Percentiles rank a stretch among this genome's conserved stretches.
Evolutionary conservation across 1,140 invertebrate genomes (phyloP).

Genomic region (Eumeta japonica): DNA sequence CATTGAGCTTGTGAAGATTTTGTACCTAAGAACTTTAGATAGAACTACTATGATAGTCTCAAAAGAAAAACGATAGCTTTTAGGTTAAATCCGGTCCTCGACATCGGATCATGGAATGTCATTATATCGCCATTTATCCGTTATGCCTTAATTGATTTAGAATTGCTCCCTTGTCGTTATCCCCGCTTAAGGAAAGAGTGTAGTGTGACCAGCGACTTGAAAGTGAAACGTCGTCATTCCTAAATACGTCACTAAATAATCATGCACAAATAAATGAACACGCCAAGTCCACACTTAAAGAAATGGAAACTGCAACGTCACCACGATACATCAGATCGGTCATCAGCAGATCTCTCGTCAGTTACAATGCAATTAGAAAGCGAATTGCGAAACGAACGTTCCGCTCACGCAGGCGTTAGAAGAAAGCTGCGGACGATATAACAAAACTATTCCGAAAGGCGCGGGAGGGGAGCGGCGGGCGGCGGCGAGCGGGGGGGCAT

Average conservation of each 20-base stretch:
- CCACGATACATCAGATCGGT: constrained; percentile 24
- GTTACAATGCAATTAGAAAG: constrained; percentile 54
- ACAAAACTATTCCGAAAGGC: constrained; percentile 27
- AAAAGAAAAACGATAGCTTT: constrained; percentile 8
- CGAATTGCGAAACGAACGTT: constrained; percentile 41
- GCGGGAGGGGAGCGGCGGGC: constrained; percentile 13
- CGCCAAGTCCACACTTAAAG: not conserved
- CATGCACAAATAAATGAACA: not conserved
- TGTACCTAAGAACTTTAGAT: too few relatives aligned
- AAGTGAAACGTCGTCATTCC: constrained; percentile 2
- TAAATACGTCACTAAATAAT: constrained; percentile 8
- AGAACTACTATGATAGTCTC: too few relatives aligned
- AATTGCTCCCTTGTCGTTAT: constrained; percentile 12
- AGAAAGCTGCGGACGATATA: constrained; percentile 42
- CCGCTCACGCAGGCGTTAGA: constrained; percentile 23
- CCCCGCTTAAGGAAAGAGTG: too few relatives aligned
- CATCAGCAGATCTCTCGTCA: constrained; percentile 31
- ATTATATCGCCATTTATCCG: too few relatives aligned
- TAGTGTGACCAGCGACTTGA: constrained; percentile 10
- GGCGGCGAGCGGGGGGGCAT: constrained; percentile 22
- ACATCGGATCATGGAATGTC: too few relatives aligned
- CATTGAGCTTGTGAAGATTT: too few relatives aligned
- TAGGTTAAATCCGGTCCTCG: constrained; percentile 14
- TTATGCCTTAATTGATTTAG: constrained; percentile 25
- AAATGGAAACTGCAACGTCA: constrained; percentile 3